Percentiles rank a stretch among this genome's conserved stretches.
These are phyloP conservation scores for Rhinolophus sinicus DNA, from an alignment of 2,113 vertebrate genomes.

Conservation along the genomic window DNA sequence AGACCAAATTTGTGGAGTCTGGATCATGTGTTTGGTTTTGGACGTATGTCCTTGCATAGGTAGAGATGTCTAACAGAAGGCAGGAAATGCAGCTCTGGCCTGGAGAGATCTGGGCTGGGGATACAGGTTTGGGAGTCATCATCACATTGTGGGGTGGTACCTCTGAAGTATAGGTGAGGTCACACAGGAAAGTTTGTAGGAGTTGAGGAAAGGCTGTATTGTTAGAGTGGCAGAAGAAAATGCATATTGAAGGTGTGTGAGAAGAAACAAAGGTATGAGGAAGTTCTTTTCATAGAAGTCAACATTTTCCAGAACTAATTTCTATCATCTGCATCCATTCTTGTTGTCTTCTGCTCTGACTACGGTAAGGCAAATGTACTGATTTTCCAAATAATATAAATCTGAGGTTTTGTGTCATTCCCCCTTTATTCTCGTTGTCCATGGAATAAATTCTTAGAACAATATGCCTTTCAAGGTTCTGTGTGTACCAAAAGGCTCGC, in stretches of 20 bases:
- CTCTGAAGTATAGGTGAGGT: constrained; percentile 18
- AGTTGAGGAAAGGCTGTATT: not conserved
- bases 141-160: not conserved
- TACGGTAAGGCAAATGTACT: not conserved
- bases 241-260: not conserved
- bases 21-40: constrained; percentile 48
- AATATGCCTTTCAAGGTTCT: not conserved
- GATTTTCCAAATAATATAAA: constrained; percentile 4
- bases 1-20: not conserved
- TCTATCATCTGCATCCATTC: not conserved
- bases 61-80: not conserved
- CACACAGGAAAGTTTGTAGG: not conserved
- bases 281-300: not conserved
- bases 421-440: not conserved
- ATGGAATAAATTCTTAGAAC: constrained; percentile 20
- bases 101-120: not conserved
- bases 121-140: constrained; percentile 57
- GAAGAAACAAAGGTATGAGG: not conserved
- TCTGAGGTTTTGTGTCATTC: constrained; percentile 27
- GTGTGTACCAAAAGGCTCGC: not conserved
- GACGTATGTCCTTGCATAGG: not conserved
- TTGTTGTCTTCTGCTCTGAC: not conserved
- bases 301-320: not conserved
- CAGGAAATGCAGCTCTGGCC: not conserved
- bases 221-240: not conserved